Base-by-base conservation (phyloP, 2,888 invertebrate genomes). In the Apodemia duryi region DNA sequence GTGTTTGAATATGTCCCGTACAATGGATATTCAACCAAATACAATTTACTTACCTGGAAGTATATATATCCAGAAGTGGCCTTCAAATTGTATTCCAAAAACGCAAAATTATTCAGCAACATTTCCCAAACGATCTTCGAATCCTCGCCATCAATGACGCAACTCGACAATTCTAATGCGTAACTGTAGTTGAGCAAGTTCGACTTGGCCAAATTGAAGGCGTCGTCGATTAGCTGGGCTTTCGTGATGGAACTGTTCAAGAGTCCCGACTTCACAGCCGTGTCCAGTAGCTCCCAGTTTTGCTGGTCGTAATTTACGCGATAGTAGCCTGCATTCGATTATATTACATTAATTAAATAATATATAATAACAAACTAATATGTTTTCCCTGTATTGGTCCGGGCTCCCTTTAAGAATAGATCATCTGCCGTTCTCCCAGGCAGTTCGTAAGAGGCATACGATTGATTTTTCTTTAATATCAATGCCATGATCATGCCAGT, bases 191-290 rank as follows among this genome's bases (percentile, higher is more conserved):
- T 82, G 0, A 95, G 79, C 54, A 88, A 82, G 0, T 92, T 93
- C 0, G 92, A 88, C 74, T 94, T 92, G 13, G 95, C 95, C 9
- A 95, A 78, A 76, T 94, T 94, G 78, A 95, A 94, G 0, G 95
- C 94, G 76, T 97, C 96, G 76, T 96, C 95, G 9, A 97, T 91
- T 0, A 96, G 84, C 77, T 96, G 96, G 0, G 95, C 95, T 65
- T 95, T 92, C 46, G 94, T 94, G 3, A 94, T 86, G 0, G 94
- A 86, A 0, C 94, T 92, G 63, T 94, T 93, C 2, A 91, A 82
- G 1, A 78, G 72, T 0, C 91, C 93, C 3, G 93, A 87, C 35
- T 91, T 91, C 0, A 94, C 76, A 0, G 92, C 92, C 5, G 83
- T 72, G 61, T 83, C 85, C 0, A 94, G 78, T 0, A 93, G 72